These are phyloP conservation scores for Aptenodytes patagonicus DNA, from an alignment of 2,113 vertebrate genomes.

Conservation along the genomic window DNA sequence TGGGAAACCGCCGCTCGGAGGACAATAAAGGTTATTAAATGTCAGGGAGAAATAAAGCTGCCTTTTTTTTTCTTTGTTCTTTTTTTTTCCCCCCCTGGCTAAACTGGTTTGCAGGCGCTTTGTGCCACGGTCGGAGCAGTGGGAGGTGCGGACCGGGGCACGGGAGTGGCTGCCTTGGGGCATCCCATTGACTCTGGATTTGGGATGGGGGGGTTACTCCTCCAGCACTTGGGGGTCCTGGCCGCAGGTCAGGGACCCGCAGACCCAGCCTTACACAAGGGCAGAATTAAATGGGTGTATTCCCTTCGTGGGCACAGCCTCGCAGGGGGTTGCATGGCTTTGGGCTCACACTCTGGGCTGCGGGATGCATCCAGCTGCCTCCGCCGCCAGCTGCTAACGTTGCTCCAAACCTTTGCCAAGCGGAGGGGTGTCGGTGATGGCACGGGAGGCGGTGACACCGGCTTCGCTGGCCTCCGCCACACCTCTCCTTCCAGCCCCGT, in stretches of 20 bases:
- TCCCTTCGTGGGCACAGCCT: fast-evolving
- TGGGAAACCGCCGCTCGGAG: background rate
- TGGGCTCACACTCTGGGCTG: fast-evolving
- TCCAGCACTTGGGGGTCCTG: fast-evolving
- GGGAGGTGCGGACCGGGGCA: background rate
- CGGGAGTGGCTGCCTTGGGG: fast-evolving
- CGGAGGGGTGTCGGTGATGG: fast-evolving
- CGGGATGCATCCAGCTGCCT: fast-evolving
- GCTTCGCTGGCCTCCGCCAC: background rate
- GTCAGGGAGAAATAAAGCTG: background rate
- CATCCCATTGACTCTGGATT: fast-evolving
- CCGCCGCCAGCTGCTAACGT: fast-evolving
- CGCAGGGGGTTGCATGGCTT: fast-evolving
- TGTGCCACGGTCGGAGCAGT: fast-evolving
- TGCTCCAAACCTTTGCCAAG: background rate
- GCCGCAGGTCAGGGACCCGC: fast-evolving
- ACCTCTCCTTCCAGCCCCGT: background rate
- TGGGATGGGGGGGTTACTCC: background rate
- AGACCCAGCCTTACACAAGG: fast-evolving
- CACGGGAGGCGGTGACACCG: background rate
- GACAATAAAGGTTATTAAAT: background rate
- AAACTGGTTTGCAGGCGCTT: background rate
- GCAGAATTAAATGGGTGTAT: fast-evolving
- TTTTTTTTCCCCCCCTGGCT: too few species aligned
- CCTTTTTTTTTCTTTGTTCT: background rate